phyloP scores from a whole-genome alignment of 2,888 invertebrate genomes.

The Apocheima hispidaria region DNA sequence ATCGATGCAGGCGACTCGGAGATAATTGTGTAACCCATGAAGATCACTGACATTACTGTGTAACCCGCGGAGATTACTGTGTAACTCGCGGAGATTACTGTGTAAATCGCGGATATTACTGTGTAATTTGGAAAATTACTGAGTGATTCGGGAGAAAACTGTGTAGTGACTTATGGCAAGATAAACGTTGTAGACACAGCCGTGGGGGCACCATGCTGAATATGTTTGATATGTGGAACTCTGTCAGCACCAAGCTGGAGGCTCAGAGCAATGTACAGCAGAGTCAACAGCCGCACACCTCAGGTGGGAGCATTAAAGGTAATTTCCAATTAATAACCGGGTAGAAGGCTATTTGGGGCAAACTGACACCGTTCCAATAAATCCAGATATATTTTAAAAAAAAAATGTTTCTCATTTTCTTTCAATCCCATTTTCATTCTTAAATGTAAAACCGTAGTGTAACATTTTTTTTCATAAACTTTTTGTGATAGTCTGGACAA shows the following conservation, averaged over 20 bases:
- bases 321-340: constrained; percentile 75
- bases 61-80: background rate
- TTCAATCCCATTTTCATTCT: too few species aligned
- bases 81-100: background rate
- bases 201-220: constrained; percentile 80
- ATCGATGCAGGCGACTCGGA: background rate
- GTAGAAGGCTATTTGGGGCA: constrained; percentile 45
- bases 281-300: constrained; percentile 91
- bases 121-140: constrained; percentile 19
- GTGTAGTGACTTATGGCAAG: constrained; percentile 36
- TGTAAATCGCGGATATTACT: background rate
- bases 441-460: too few species aligned
- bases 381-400: background rate
- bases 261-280: constrained; percentile 88
- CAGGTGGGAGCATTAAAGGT: constrained; percentile 94
- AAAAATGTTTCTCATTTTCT: too few species aligned
- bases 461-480: too few species aligned
- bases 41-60: background rate
- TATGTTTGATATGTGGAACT: constrained; percentile 95
- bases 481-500: too few species aligned
- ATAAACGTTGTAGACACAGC: constrained; percentile 52
- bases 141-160: constrained; percentile 38
- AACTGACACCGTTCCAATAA: constrained; percentile 1
- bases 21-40: background rate
- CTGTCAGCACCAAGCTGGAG: constrained; percentile 91